Conservation (phyloP, 1,140 invertebrate species). For the Heliconius congener region DNA sequence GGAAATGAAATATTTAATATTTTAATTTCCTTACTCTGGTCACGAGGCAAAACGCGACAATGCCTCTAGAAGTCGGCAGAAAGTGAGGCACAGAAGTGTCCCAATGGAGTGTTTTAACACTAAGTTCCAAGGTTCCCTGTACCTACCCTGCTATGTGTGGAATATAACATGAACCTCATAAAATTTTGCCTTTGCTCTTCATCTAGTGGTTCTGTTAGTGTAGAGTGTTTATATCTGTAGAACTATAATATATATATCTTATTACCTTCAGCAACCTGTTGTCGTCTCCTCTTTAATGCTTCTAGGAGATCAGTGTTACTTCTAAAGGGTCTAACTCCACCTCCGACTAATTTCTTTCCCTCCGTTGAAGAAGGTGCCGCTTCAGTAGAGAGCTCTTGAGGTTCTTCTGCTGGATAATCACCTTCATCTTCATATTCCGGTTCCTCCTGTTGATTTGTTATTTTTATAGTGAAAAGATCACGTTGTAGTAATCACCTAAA, state of each 20-base stretch:
- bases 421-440: constrained; percentile 71
- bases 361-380: constrained; percentile 84
- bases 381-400: constrained; percentile 84
- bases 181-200: no score
- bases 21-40: no score
- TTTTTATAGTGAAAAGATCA: background rate
- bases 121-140: no score
- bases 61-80: no score
- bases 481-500: background rate
- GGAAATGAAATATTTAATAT: no score
- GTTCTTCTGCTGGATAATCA: constrained; percentile 64
- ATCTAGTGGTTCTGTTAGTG: no score
- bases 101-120: no score
- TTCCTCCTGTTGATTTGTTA: constrained; percentile 54
- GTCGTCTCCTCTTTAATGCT: constrained; percentile 84
- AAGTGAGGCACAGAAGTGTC: no score
- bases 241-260: background rate
- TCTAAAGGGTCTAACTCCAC: constrained; percentile 85
- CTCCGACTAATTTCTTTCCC: constrained; percentile 83
- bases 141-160: no score
- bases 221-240: no score
- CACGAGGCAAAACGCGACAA: no score
- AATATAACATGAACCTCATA: no score
- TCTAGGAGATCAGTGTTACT: constrained; percentile 88
- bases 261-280: constrained; percentile 71